Percentiles rank a stretch among this genome's conserved stretches.
phyloP scores from a whole-genome alignment of 2,797 vertebrate genomes.

The Trachops cirrhosus region DNA sequence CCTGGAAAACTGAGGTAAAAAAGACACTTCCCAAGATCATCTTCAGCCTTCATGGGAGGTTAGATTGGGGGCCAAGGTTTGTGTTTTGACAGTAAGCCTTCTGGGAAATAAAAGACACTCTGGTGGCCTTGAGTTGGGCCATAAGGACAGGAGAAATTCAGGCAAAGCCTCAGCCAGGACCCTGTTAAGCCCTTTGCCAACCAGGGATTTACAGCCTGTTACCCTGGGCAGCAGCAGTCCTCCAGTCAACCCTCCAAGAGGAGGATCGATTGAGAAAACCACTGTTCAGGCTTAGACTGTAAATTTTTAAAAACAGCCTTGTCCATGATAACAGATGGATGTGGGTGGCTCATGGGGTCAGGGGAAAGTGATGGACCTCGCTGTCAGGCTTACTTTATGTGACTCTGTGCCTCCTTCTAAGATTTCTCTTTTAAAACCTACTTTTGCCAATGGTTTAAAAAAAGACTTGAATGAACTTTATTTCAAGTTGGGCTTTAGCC shows the following conservation, averaged over 20 bases:
- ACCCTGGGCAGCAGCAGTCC: background rate
- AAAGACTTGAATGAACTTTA: conserved; percentile 27
- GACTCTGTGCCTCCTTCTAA: conserved; percentile 53
- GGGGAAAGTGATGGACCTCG: background rate
- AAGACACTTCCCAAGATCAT: background rate
- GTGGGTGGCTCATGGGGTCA: background rate
- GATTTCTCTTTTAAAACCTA: conserved; percentile 55
- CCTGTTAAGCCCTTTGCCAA: background rate
- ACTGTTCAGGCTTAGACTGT: background rate
- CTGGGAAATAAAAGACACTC: background rate
- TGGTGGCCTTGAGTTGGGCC: background rate
- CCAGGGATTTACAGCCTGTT: background rate
- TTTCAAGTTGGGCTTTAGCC: conserved; percentile 44
- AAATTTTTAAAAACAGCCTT: background rate
- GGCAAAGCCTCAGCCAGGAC: background rate
- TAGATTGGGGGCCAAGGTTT: background rate
- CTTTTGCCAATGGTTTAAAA: conserved; percentile 35
- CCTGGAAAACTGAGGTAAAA: background rate
- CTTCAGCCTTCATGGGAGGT: background rate
- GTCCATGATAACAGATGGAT: background rate
- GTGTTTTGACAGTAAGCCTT: background rate
- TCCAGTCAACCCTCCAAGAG: background rate
- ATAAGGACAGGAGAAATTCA: background rate
- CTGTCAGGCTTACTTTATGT: conserved; percentile 11
- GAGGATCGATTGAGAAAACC: background rate